Evolutionary conservation across 2,113 vertebrate species (phyloP).

Genomic region (Bombycilla garrulus): DNA sequence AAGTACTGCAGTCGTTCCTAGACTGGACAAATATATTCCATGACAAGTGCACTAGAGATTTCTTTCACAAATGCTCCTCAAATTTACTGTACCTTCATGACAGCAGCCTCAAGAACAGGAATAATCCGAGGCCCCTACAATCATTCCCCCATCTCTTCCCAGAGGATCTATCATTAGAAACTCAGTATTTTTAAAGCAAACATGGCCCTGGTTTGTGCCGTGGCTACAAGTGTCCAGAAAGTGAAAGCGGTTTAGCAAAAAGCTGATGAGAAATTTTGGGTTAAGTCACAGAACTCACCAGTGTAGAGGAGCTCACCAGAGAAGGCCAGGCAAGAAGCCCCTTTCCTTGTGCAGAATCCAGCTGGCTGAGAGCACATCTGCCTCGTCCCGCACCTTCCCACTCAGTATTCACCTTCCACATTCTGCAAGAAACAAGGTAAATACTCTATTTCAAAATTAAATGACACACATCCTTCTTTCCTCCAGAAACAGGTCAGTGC

Average conservation of each 20-base stretch:
- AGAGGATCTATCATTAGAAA: not conserved
- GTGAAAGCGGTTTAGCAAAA: not conserved
- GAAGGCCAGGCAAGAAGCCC: not conserved
- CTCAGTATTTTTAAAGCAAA: not conserved
- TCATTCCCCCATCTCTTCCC: not conserved
- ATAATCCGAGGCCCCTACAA: not conserved
- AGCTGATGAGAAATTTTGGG: not conserved
- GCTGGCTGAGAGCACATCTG: not conserved
- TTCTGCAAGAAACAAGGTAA: not conserved
- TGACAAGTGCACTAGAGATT: not conserved
- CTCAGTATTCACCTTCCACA: not conserved
- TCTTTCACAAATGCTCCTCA: not conserved
- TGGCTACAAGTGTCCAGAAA: not conserved
- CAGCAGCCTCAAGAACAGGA: not conserved
- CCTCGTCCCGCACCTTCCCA: not conserved
- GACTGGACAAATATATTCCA: not conserved
- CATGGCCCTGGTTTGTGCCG: not conserved
- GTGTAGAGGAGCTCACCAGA: fast-evolving
- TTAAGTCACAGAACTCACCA: not conserved
- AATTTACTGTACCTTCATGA: not conserved
- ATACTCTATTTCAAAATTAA: not conserved
- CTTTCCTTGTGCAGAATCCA: not conserved
- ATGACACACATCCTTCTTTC: not conserved
- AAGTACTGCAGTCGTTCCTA: not conserved
- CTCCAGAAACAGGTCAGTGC: not conserved